phyloP scores from a whole-genome alignment of 2,113 vertebrate genomes.

The Strix uralensis region DNA sequence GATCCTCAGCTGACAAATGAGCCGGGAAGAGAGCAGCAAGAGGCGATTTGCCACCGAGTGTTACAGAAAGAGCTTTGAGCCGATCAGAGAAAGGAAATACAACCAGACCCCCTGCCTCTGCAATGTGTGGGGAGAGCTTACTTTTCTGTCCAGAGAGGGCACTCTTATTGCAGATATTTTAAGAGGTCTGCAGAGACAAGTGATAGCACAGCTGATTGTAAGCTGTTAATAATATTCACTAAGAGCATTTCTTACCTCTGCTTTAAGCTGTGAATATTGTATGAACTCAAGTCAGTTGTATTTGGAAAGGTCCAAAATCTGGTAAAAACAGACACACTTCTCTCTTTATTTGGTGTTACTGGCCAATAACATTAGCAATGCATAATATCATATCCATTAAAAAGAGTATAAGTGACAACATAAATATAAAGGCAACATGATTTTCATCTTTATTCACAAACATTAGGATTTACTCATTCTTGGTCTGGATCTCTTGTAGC shows the following conservation, averaged over 20 bases:
- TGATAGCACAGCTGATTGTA: not conserved
- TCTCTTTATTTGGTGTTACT: not conserved
- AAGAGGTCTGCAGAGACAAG: not conserved
- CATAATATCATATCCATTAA: not conserved
- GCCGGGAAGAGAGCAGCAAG: not conserved
- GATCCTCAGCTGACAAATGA: not conserved
- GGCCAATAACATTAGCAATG: not conserved
- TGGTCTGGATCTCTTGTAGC: not conserved
- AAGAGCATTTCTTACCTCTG: not conserved
- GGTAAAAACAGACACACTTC: not conserved
- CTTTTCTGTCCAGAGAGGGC: slow-evolving; percentile 40
- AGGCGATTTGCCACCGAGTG: fast-evolving
- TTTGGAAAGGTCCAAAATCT: not conserved
- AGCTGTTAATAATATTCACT: not conserved
- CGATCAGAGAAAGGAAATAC: fast-evolving
- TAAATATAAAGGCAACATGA: not conserved
- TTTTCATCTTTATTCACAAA: not conserved
- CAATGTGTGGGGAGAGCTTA: not conserved
- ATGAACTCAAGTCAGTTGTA: not conserved
- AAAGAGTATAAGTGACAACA: not conserved
- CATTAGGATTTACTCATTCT: not conserved
- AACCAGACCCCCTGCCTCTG: not conserved
- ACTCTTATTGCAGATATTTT: slow-evolving; percentile 25
- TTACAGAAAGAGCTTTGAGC: not conserved
- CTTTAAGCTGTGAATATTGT: not conserved